Evolutionary conservation across 2,888 invertebrate species (phyloP).

Genomic region (Bedellia somnulentella): DNA sequence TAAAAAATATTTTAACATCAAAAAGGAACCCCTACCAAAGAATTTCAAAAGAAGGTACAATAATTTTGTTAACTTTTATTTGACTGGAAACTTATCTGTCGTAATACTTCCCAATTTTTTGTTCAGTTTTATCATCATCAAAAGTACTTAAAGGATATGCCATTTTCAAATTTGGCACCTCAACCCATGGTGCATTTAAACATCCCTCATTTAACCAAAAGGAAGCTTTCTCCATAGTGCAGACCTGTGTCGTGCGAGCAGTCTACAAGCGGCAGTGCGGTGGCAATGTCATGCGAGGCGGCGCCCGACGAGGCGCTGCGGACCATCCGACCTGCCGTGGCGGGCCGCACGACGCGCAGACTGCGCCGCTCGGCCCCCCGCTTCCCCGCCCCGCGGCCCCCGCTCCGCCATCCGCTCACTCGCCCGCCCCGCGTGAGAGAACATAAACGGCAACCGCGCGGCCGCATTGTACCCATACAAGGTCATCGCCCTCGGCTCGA

Average conservation of each 20-base stretch:
- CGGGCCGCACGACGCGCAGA: slow-evolving; percentile 26
- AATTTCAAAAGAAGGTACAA: no score
- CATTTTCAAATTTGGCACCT: no score
- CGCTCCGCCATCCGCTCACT: slow-evolving; percentile 28
- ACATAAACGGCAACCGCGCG: slow-evolving; percentile 50
- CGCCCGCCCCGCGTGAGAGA: slow-evolving; percentile 36
- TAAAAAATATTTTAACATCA: no score
- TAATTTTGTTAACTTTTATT: no score
- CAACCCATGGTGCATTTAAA: no score
- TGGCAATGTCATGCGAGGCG: slow-evolving; percentile 43
- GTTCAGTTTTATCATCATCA: no score
- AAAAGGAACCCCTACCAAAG: no score
- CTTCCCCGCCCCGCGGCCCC: slow-evolving; percentile 30
- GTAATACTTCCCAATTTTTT: no score
- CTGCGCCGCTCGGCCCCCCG: slow-evolving; percentile 22
- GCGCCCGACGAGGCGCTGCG: slow-evolving; percentile 55
- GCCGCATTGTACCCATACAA: slow-evolving; percentile 55
- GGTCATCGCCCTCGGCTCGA: slow-evolving; percentile 46
- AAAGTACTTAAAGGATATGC: no score
- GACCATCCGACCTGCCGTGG: slow-evolving; percentile 49
- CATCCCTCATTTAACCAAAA: no score
- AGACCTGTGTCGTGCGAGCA: slow-evolving; percentile 41
- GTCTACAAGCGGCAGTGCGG: slow-evolving; percentile 32
- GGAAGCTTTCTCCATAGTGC: no score
- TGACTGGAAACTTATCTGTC: no score